Conservation (phyloP, 2,797 vertebrate species). For the Toxotes lorentzi region DNA sequence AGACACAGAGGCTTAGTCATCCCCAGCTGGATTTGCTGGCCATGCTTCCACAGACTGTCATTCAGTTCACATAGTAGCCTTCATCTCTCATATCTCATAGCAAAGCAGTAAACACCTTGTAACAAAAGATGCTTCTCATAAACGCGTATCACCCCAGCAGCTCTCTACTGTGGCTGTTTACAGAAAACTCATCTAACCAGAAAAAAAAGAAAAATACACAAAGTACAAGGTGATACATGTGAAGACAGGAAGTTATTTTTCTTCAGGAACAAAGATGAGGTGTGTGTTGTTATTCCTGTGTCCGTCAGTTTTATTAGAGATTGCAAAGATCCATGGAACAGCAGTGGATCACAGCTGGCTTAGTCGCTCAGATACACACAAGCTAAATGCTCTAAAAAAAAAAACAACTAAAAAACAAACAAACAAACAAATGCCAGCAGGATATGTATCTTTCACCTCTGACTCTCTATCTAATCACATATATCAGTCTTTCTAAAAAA, state of each 20-base stretch:
- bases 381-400: constrained; percentile 7
- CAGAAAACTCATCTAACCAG: constrained; percentile 20
- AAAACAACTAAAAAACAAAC: constrained; percentile 1
- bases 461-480: neutral
- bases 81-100: constrained; percentile 42
- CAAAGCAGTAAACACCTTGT: constrained; percentile 50
- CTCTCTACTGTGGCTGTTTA: constrained; percentile 42
- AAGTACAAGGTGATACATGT: neutral
- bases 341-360: constrained; percentile 12
- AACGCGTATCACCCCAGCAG: constrained; percentile 39
- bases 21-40: constrained; percentile 68
- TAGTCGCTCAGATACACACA: constrained; percentile 20
- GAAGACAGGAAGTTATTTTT: constrained; percentile 24
- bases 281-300: constrained; percentile 19
- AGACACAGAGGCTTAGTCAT: constrained; percentile 74
- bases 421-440: neutral
- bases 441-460: neutral
- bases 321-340: constrained; percentile 6
- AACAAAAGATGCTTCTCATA: constrained; percentile 55
- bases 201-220: constrained; percentile 1
- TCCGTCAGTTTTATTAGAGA: constrained; percentile 35
- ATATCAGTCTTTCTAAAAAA: neutral
- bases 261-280: constrained; percentile 18
- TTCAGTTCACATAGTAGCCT: constrained; percentile 74
- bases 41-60: constrained; percentile 63